Evolutionary conservation across 2,113 vertebrate species (phyloP).

Genomic region (Planiliza haematocheilus): DNA sequence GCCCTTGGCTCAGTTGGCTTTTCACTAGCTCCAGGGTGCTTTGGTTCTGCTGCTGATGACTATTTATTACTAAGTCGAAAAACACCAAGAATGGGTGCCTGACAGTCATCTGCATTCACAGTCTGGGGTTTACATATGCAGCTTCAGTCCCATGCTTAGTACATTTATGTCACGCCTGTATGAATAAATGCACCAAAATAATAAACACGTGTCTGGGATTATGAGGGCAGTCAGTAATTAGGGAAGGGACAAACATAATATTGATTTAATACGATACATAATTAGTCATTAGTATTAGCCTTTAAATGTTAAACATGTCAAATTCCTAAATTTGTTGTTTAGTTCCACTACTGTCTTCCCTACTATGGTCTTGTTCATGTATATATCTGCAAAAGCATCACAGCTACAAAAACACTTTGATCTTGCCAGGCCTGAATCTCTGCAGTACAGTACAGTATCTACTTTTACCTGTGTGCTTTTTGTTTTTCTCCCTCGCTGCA

Average conservation of each 20-base stretch:
- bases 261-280: no score
- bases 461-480: slow-evolving; percentile 43
- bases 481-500: slow-evolving; percentile 24
- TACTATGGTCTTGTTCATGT: not conserved
- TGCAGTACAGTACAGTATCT: slow-evolving; percentile 27
- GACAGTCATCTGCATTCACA: slow-evolving; percentile 6
- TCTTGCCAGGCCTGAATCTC: slow-evolving; percentile 48
- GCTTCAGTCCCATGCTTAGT: not conserved
- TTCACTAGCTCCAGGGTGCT: not conserved
- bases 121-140: no score
- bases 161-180: no score
- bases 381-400: slow-evolving; percentile 26
- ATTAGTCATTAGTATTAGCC: no score
- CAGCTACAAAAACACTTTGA: slow-evolving; percentile 51
- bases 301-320: no score
- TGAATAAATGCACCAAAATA: no score
- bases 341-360: no score
- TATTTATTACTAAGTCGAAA: slow-evolving; percentile 6
- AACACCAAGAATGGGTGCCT: not conserved
- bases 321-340: no score
- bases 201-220: no score
- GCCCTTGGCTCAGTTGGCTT: slow-evolving; percentile 4
- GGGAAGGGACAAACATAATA: no score
- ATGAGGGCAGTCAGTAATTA: no score
- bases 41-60: slow-evolving; percentile 1